A percentile compares a stretch with the other conserved stretches of the same genome.
Evolutionary conservation across 2,888 invertebrate genomes (phyloP).

Genomic region (Bibio marci): DNA sequence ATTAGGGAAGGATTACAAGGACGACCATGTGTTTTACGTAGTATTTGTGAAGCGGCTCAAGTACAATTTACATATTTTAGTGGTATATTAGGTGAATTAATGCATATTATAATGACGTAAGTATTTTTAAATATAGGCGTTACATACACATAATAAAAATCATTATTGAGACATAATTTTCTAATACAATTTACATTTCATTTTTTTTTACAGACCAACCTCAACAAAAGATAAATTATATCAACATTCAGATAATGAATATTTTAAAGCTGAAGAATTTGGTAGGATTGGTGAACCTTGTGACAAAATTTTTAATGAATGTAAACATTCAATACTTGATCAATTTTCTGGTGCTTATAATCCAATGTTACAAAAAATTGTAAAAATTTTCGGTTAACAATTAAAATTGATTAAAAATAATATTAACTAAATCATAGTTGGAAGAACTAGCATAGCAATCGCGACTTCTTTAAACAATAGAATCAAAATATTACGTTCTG

Average conservation of each 20-base stretch:
- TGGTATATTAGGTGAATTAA: constrained; percentile 55
- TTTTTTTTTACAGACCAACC: constrained; percentile 41
- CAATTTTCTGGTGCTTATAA: constrained; percentile 15
- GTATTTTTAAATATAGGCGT: not conserved
- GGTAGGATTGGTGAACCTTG: constrained; percentile 33
- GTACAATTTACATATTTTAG: constrained; percentile 47
- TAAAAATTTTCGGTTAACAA: not conserved
- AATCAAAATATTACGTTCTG: too few species aligned
- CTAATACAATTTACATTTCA: constrained; percentile 5
- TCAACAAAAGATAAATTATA: constrained; percentile 45
- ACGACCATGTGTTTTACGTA: constrained; percentile 50
- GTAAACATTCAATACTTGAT: constrained; percentile 19
- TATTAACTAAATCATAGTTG: too few species aligned
- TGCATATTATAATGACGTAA: constrained; percentile 45
- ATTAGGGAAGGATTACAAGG: constrained; percentile 46
- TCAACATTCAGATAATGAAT: constrained; percentile 51
- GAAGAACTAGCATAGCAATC: too few species aligned
- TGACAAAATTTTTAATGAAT: constrained; percentile 18
- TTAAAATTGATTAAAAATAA: too few species aligned
- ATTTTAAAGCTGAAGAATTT: constrained; percentile 51
- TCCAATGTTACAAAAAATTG: not conserved
- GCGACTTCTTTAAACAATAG: too few species aligned
- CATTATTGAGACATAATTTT: not conserved
- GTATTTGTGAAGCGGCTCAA: constrained; percentile 60
- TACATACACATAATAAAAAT: too few species aligned